Percentiles rank a stretch among this genome's conserved stretches.
Conservation (phyloP, 2,797 vertebrate species). For the Clarias laeviceps region DNA sequence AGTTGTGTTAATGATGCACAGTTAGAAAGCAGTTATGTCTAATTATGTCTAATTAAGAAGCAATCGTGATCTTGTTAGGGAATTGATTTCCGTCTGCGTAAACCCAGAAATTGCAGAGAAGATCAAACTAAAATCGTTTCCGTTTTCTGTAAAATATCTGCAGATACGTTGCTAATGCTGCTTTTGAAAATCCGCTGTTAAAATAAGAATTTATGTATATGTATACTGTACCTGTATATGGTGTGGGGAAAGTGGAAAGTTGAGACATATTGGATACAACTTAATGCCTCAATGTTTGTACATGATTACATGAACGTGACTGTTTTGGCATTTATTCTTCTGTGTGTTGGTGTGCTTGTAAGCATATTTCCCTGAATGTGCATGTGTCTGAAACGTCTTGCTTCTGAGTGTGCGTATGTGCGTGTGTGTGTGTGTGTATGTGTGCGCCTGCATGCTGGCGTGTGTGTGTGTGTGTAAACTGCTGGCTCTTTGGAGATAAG, state of each 20-base stretch:
- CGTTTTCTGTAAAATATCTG: background rate
- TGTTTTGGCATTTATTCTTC: slow-evolving; percentile 12
- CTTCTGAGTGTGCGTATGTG: background rate
- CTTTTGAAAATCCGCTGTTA: background rate
- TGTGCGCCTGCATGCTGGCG: slow-evolving; percentile 10
- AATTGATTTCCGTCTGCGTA: slow-evolving; percentile 18
- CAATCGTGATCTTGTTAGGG: slow-evolving; percentile 5
- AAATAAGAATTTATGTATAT: background rate
- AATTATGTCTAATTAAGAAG: slow-evolving; percentile 22
- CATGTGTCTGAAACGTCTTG: slow-evolving; percentile 16
- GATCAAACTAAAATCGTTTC: background rate
- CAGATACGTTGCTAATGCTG: background rate
- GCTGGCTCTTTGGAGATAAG: slow-evolving; percentile 81
- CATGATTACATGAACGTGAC: slow-evolving; percentile 30
- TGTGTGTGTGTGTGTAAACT: slow-evolving; percentile 65
- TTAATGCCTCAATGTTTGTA: slow-evolving; percentile 24
- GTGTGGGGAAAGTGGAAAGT: background rate
- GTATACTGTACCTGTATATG: background rate
- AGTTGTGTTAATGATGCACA: slow-evolving; percentile 14
- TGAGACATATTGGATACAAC: background rate
- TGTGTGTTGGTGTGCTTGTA: slow-evolving; percentile 26
- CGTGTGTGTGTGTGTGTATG: background rate
- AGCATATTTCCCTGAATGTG: slow-evolving; percentile 22
- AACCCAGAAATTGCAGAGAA: background rate
- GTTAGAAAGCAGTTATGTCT: slow-evolving; percentile 27